Percentiles rank a stretch among this genome's conserved stretches.
phyloP scores from a whole-genome alignment of 1,140 invertebrate genomes.

The Saccostrea glomerata region DNA sequence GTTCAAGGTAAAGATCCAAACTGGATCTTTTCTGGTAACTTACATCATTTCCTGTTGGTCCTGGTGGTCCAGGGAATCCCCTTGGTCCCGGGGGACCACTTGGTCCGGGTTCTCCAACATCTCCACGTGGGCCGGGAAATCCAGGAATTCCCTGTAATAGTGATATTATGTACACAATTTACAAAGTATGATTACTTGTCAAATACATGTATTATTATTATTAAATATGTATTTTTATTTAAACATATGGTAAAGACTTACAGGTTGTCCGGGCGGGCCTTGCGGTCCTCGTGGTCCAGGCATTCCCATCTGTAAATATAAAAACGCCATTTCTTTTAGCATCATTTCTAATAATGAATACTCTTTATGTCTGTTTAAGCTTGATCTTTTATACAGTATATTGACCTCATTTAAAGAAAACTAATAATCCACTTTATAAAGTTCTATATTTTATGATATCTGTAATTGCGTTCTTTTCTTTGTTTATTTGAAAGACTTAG shows the following conservation, averaged over 20 bases:
- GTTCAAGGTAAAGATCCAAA: too few species aligned
- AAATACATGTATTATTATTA: too few species aligned
- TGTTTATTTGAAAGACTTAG: too few species aligned
- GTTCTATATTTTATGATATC: too few species aligned
- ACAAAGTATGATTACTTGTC: neutral
- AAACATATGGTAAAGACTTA: constrained; percentile 54
- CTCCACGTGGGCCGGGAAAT: constrained; percentile 69
- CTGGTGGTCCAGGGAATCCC: constrained; percentile 71
- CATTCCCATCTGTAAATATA: neutral
- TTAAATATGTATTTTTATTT: neutral
- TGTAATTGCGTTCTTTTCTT: too few species aligned
- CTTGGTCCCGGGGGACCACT: constrained; percentile 70
- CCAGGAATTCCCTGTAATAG: constrained; percentile 68
- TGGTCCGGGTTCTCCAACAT: constrained; percentile 69
- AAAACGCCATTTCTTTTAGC: too few species aligned
- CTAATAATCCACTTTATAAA: too few species aligned
- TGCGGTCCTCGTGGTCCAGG: neutral
- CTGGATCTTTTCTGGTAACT: constrained; percentile 40
- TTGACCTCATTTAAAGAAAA: too few species aligned
- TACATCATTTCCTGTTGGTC: constrained; percentile 65
- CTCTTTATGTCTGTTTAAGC: too few species aligned
- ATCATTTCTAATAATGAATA: too few species aligned
- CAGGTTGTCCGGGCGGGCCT: constrained; percentile 66
- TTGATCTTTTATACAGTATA: too few species aligned
- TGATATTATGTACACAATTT: neutral